Conservation (phyloP, 2,113 vertebrate genomes). For the Ailuropoda melanoleuca region DNA sequence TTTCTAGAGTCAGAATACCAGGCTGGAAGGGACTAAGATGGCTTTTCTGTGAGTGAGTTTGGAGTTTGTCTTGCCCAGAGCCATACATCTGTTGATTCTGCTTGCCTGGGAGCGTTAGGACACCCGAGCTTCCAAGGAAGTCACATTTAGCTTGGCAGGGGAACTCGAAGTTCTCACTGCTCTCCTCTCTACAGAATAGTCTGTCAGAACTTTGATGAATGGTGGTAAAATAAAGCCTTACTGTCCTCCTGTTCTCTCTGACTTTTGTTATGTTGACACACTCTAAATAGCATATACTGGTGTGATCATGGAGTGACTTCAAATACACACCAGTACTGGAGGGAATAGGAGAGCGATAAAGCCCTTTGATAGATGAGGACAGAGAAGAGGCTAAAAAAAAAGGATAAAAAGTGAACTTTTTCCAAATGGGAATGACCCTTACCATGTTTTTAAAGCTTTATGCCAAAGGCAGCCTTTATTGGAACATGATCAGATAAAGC, state of each 20-base stretch:
- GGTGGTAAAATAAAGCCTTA: background rate
- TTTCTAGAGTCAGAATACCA: background rate
- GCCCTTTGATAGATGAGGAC: constrained; percentile 45
- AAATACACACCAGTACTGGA: background rate
- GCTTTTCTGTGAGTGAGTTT: background rate
- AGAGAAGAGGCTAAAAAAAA: background rate
- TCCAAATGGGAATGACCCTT: constrained; percentile 71
- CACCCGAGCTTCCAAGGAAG: constrained; percentile 69
- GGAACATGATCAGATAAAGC: constrained; percentile 81
- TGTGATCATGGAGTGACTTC: background rate
- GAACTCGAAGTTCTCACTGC: background rate
- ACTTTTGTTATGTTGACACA: background rate
- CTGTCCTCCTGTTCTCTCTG: background rate
- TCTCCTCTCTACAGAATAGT: background rate
- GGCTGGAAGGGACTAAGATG: no score
- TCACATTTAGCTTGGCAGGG: constrained; percentile 55
- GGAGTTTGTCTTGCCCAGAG: background rate
- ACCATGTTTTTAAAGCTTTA: constrained; percentile 81
- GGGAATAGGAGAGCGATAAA: constrained; percentile 72
- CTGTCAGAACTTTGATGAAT: background rate
- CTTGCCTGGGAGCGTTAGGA: constrained; percentile 36
- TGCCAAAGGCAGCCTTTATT: constrained; percentile 83
- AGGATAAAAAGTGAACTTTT: constrained; percentile 56
- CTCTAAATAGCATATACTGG: accelerated
- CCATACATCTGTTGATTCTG: background rate